Base-by-base conservation (phyloP, 2,888 invertebrate species). In the Eupithecia subumbrata region DNA sequence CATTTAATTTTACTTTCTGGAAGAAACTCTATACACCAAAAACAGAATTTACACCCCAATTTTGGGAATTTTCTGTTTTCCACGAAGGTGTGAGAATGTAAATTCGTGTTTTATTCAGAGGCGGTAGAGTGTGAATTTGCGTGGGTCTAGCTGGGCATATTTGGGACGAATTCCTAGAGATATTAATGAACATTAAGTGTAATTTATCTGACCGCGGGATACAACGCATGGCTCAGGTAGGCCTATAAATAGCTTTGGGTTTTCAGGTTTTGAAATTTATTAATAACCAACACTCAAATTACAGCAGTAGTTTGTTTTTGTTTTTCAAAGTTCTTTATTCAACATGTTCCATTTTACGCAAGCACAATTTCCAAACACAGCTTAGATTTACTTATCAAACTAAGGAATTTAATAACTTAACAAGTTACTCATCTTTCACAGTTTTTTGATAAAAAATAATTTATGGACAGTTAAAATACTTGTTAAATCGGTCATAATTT, bases 131-230 rank as follows among this genome's bases (percentile, higher is more conserved):
- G 74, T 69, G n/a, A 70, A 66, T 66, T 69, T 64, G 74, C 63
- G 71, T 69, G 68, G 45, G 60, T 30, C 12, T 37, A 68, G 37
- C 12, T 37, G 63, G 37, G 45, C 60, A 71, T 52, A 40, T 40
- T 68, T 63, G 60, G 71, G 75, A 48, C 37, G 56, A 45, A 75
- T 75, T 75, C 71, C 63, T 14, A 9, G 34, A 12, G 30, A 1
- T 71, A 63, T 68, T 75, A 72, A 72, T 63, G 71, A 22, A n/a
- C 52, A 72, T 71, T 34, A 34, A 4, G 67, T 72, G 67, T 56
- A 67, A 67, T 52, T 67, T 66, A 67, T 56, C 22, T 56, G 52
- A 56, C 52, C 52, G 52, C 48, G 52, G 52, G 11, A 52, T 52
- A 52, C n/a, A n/a, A 52, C 9, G n/a, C n/a, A n/a, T 22, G 2